These are phyloP conservation scores for Perognathus longimembris DNA, from an alignment of 2,113 vertebrate genomes.

Conservation along the genomic window DNA sequence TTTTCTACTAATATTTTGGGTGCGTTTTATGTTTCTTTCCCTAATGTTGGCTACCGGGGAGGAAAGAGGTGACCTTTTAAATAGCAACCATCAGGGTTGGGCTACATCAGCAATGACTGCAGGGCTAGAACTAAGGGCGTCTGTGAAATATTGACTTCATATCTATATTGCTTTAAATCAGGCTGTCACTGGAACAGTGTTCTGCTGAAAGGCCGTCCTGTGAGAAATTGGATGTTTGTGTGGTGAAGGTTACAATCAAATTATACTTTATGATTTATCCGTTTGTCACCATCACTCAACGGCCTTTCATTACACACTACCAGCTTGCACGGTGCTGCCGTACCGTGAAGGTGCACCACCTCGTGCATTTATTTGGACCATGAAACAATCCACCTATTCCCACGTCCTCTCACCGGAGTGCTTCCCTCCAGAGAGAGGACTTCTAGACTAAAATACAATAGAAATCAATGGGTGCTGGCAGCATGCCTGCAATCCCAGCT, in stretches of 20 bases:
- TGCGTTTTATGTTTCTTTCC: neutral
- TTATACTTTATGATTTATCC: constrained; percentile 21
- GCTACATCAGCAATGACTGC: neutral
- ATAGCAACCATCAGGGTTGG: neutral
- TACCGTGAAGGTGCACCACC: neutral
- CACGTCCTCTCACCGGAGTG: neutral
- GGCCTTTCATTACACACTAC: constrained; percentile 4
- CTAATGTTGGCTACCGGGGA: neutral
- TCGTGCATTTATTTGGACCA: neutral
- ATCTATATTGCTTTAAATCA: constrained; percentile 11
- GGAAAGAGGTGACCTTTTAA: neutral
- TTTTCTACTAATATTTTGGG: neutral
- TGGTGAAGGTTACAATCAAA: neutral
- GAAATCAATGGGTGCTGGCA: neutral
- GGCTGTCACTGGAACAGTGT: constrained; percentile 28
- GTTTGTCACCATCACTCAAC: neutral
- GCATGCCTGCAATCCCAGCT: too few species aligned
- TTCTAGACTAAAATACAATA: neutral
- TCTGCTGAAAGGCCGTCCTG: neutral
- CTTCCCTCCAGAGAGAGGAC: neutral
- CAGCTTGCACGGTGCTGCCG: neutral
- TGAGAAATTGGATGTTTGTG: neutral
- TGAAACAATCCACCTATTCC: neutral
- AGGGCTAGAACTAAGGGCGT: neutral
- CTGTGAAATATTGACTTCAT: neutral